Evolutionary conservation across 2,113 vertebrate genomes (phyloP).

Genomic region (Echinops telfairi): DNA sequence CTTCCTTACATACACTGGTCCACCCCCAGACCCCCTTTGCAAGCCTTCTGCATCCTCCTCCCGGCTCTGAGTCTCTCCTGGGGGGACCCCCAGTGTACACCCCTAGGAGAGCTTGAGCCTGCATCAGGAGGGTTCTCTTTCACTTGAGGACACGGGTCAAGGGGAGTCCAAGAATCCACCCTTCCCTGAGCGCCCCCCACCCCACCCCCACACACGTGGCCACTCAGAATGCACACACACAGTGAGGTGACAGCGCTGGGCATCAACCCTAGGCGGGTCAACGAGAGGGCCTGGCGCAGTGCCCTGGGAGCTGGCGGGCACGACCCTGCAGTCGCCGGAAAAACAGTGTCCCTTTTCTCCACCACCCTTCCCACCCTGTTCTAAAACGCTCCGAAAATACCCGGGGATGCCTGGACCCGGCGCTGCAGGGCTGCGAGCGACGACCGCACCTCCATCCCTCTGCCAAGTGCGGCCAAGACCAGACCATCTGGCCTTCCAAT

Average conservation of each 20-base stretch:
- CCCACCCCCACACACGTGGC: background rate
- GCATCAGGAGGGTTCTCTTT: background rate
- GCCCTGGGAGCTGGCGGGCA: background rate
- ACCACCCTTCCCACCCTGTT: background rate
- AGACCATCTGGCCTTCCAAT: background rate
- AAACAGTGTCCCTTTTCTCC: background rate
- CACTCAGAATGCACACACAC: background rate
- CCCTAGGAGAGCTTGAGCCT: background rate
- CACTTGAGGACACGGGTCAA: background rate
- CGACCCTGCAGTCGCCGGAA: background rate
- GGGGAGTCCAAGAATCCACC: background rate
- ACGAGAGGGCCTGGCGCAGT: background rate
- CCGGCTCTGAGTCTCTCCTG: fast-evolving
- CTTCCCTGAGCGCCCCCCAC: background rate
- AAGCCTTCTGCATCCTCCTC: background rate
- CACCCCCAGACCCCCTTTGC: fast-evolving
- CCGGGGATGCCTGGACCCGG: background rate
- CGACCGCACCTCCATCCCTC: background rate
- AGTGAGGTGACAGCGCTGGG: conserved; percentile 6
- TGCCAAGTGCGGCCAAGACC: background rate
- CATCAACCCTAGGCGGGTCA: background rate
- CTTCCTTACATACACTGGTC: background rate
- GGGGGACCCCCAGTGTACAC: background rate
- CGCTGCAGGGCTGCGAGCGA: background rate
- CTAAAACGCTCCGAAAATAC: background rate